phyloP scores from a whole-genome alignment of 2,113 vertebrate genomes.

The Cyprinodon brontotheroides region DNA sequence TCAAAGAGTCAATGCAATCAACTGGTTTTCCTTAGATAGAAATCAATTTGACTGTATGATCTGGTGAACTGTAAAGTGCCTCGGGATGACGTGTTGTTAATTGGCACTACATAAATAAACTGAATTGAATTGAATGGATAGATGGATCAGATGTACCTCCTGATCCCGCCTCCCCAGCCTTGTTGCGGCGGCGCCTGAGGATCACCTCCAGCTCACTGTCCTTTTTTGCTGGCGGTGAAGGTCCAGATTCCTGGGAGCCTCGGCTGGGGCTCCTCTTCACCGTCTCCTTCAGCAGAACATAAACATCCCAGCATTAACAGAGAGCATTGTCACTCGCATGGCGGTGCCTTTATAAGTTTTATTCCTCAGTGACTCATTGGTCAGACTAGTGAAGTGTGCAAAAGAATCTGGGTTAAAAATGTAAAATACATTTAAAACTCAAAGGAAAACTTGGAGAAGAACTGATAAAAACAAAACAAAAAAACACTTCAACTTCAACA shows the following conservation, averaged over 20 bases:
- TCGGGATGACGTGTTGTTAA: too few species aligned
- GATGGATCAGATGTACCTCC: conserved; percentile 55
- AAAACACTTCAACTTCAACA: not conserved
- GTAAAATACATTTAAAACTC: not conserved
- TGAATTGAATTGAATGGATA: not conserved
- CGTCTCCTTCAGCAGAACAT: conserved; percentile 68
- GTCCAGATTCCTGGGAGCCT: conserved; percentile 75
- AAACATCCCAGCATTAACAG: not conserved
- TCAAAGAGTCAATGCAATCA: too few species aligned
- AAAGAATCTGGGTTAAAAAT: not conserved
- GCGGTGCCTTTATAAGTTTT: not conserved
- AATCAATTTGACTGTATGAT: too few species aligned
- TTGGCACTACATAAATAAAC: too few species aligned
- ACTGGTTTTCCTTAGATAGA: too few species aligned
- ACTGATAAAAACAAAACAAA: not conserved
- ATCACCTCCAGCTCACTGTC: conserved; percentile 85
- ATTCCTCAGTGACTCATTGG: not conserved
- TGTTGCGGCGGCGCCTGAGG: conserved; percentile 81
- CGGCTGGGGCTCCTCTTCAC: conserved; percentile 83
- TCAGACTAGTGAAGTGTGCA: not conserved
- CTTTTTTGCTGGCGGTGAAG: conserved; percentile 67
- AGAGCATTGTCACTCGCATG: not conserved
- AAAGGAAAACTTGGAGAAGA: not conserved
- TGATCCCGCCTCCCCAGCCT: conserved; percentile 72
- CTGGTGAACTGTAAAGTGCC: too few species aligned